Conservation (phyloP, 2,797 vertebrate genomes). For the Bradypodion pumilum region DNA sequence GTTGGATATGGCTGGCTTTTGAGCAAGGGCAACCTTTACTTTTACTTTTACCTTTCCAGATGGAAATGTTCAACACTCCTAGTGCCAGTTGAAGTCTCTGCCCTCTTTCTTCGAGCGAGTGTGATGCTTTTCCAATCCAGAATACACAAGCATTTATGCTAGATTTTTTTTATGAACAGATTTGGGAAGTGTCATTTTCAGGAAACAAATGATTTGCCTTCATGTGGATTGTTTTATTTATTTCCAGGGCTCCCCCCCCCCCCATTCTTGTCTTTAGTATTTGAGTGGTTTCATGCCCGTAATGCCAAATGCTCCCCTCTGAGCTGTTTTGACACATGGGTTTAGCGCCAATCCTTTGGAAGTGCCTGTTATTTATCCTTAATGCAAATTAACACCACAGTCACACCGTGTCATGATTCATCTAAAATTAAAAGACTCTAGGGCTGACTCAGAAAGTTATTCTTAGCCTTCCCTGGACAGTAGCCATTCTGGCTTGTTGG, state of each 20-base stretch:
- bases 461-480: constrained; percentile 46
- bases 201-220: neutral
- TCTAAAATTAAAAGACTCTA: constrained; percentile 74
- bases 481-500: neutral
- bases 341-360: constrained; percentile 56
- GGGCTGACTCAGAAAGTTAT: constrained; percentile 76
- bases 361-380: constrained; percentile 66
- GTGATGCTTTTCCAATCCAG: constrained; percentile 9
- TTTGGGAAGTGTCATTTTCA: neutral
- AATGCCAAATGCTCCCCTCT: neutral
- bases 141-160: neutral
- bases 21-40: too few relatives aligned
- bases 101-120: neutral
- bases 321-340: constrained; percentile 53
- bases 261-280: neutral
- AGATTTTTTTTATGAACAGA: constrained; percentile 3
- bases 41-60: too few relatives aligned
- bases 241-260: too few relatives aligned
- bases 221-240: too few relatives aligned
- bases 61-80: too few relatives aligned
- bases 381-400: constrained; percentile 56
- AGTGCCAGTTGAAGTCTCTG: too few relatives aligned
- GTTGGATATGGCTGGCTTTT: too few relatives aligned
- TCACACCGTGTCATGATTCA: constrained; percentile 64
- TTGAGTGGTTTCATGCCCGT: constrained; percentile 11